These are phyloP conservation scores for Harmothoe impar DNA, from an alignment of 2,888 invertebrate genomes.

Conservation along the genomic window DNA sequence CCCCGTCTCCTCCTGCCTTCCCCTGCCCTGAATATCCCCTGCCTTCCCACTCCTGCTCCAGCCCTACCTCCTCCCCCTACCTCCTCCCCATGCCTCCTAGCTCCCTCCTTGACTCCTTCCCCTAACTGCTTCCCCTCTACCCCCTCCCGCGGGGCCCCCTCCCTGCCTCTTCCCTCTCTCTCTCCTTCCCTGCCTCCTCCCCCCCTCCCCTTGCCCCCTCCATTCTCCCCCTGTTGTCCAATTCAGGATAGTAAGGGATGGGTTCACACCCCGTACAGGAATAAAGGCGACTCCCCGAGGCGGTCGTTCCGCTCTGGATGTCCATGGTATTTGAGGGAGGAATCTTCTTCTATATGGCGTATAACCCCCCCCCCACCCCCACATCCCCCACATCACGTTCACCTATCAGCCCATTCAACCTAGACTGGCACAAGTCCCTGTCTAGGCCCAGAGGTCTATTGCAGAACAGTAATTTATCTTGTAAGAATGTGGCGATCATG, in stretches of 20 bases:
- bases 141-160: background rate
- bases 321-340: constrained; percentile 12
- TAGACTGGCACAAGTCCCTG: no score
- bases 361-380: background rate
- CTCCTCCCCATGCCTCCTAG: no score
- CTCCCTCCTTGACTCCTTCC: no score
- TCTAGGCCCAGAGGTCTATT: no score
- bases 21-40: no score
- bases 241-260: no score
- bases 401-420: no score
- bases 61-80: background rate
- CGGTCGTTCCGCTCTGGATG: constrained; percentile 45
- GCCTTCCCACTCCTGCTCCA: no score
- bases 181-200: background rate
- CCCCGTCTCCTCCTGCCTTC: no score
- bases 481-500: no score
- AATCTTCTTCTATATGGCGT: background rate
- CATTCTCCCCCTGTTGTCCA: background rate
- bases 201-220: background rate
- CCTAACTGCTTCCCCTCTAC: background rate
- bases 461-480: no score
- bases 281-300: background rate
- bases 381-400: background rate
- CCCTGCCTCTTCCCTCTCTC: background rate
- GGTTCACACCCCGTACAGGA: background rate